Percentiles rank a stretch among this genome's conserved stretches.
Evolutionary conservation across 2,797 vertebrate genomes (phyloP).

Genomic region (Psittacula derbiana): DNA sequence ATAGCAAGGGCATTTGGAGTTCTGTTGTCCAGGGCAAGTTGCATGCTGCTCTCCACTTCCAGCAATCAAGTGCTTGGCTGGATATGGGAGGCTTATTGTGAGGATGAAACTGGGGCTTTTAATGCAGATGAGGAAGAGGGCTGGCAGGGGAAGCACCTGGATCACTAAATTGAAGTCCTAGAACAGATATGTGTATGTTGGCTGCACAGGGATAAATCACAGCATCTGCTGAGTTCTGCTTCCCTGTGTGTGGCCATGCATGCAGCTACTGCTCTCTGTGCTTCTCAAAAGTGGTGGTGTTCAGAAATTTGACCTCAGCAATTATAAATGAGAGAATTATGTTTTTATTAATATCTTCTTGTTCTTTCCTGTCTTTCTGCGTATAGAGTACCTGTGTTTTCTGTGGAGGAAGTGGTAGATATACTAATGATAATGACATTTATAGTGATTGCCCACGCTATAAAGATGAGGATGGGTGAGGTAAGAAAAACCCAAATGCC

Average conservation of each 20-base stretch:
- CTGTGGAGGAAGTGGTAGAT: background rate
- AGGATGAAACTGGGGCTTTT: background rate
- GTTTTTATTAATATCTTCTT: background rate
- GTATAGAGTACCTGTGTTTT: background rate
- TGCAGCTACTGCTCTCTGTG: too few relatives aligned
- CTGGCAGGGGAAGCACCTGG: background rate
- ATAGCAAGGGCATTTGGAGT: accelerated
- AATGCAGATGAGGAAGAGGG: background rate
- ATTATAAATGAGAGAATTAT: too few relatives aligned
- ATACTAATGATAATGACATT: accelerated
- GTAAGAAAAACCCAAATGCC: background rate
- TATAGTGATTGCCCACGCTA: accelerated
- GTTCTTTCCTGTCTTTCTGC: background rate
- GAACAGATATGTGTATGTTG: background rate
- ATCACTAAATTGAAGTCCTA: too few relatives aligned
- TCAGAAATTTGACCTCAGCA: background rate
- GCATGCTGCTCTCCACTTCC: accelerated
- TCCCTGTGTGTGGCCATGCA: accelerated
- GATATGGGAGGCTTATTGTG: background rate
- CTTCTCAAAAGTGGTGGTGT: accelerated
- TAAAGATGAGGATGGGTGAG: background rate
- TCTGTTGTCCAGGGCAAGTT: background rate
- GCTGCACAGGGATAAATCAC: accelerated
- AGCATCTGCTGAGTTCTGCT: background rate
- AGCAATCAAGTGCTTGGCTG: background rate